Base-by-base conservation (phyloP, 2,113 vertebrate genomes). In the Lepisosteus oculatus region DNA sequence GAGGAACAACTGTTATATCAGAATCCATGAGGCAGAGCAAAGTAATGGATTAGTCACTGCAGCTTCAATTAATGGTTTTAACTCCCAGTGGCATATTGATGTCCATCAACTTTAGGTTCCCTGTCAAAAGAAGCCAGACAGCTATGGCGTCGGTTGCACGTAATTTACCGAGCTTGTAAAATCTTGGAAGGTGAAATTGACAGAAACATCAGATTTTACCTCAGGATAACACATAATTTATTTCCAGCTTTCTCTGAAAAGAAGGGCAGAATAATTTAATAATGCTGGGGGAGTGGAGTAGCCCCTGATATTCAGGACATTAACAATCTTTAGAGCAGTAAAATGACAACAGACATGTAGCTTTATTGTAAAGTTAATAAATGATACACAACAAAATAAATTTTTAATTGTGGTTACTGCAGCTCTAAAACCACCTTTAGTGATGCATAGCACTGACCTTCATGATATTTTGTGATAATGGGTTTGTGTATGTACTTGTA, bases 161-260 rank as follows among this genome's bases (percentile, higher is more conserved):
- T 86, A 83, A 91, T 89, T 88, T 85, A 86, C 76, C 81, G 72
- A 78, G 77, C 79, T 81, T 88, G 73, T 81, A 86, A 89, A 85
- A 85, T 76, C 76, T 78, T 74, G 65, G 70, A 83, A 85, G 76
- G 14, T 80, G 74, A 75, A 84, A 88, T 81, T 81, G 84, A 90
- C 80, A 86, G 77, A 84, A 83, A 75, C 57, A 73, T 86, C 77
- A 45, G 78, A 80, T 80, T 89, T 87, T 80, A 84, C 76, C 74
- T 78, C 61, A 57, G 84, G 79, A 88, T 68, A 83, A 70, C 68
- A 80, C 79, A 78, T 78, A 84, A 88, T 83, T 86, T 79, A 77
- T 81, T 79, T 73, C 74, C 62, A 64, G 44, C 65, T 78, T 45
- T 83, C 82, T 71, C 68, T 70, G 43, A 61, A 77, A 74, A 69